Conservation (phyloP, 2,888 invertebrate species). For the Synergus laeviventris region DNA sequence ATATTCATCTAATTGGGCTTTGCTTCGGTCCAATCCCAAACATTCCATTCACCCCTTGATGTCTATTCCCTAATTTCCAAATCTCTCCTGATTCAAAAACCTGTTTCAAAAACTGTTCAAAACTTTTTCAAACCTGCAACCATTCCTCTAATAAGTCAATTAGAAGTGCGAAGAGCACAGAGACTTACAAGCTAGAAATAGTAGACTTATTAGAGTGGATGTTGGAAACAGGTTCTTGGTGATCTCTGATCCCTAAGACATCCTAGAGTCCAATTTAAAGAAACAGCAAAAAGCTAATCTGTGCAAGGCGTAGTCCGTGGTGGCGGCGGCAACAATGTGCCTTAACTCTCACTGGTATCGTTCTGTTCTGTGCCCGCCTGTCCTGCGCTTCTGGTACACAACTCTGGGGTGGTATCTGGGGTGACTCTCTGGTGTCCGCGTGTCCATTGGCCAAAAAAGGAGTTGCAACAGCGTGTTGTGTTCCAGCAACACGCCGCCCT, state of each 20-base stretch:
- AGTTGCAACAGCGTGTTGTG: constrained; percentile 95
- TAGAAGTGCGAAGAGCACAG: not conserved
- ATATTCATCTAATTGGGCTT: constrained; percentile 65
- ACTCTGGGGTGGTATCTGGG: constrained; percentile 66
- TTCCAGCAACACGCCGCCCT: constrained; percentile 97
- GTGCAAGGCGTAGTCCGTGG: constrained; percentile 62
- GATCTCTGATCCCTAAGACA: not conserved
- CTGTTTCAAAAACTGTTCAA: not conserved
- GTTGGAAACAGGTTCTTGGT: constrained; percentile 16
- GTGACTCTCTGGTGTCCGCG: constrained; percentile 61
- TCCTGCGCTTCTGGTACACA: constrained; percentile 70
- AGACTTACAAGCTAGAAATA: not conserved
- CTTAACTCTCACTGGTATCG: constrained; percentile 70
- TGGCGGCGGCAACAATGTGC: constrained; percentile 59
- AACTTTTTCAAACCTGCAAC: not conserved
- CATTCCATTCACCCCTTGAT: constrained; percentile 33
- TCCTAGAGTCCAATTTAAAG: constrained; percentile 43
- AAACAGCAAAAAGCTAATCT: constrained; percentile 46
- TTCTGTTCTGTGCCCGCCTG: constrained; percentile 70
- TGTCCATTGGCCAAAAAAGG: constrained; percentile 76
- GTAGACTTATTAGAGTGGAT: not conserved
- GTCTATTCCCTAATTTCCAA: not conserved
- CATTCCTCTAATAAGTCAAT: constrained; percentile 4
- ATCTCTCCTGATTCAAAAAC: not conserved
- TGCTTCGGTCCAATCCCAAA: constrained; percentile 52